phyloP scores from a whole-genome alignment of 2,888 invertebrate genomes.

The Mimas tiliae region DNA sequence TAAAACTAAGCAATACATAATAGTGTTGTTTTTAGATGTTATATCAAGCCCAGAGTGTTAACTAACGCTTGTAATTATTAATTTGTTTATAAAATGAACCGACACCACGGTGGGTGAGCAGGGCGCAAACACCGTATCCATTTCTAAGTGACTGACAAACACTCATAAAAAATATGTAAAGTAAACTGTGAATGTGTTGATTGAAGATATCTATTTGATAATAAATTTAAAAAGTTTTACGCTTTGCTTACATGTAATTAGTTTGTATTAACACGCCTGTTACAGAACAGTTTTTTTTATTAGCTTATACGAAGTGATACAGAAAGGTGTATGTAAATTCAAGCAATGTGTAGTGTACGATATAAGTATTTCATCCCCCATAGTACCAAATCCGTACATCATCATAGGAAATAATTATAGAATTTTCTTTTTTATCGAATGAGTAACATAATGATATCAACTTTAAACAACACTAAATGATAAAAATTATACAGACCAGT shows the following conservation, averaged over 20 bases:
- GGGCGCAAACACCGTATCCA: constrained; percentile 26
- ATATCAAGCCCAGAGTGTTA: constrained; percentile 66
- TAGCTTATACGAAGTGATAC: too few relatives aligned
- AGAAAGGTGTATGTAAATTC: too few relatives aligned
- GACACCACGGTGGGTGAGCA: constrained; percentile 64
- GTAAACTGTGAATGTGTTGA: constrained; percentile 17
- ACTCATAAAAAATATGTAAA: constrained; percentile 27
- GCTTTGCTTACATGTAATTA: constrained; percentile 17
- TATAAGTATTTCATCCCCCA: too few relatives aligned
- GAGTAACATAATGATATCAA: too few relatives aligned
- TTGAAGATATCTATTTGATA: constrained; percentile 20
- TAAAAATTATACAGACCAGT: too few relatives aligned
- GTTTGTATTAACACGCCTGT: constrained; percentile 8
- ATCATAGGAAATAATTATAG: too few relatives aligned
- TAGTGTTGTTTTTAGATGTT: constrained; percentile 78
- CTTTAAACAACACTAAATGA: too few relatives aligned
- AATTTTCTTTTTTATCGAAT: too few relatives aligned
- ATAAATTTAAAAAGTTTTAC: constrained; percentile 13
- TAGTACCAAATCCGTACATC: too few relatives aligned
- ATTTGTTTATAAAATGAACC: constrained; percentile 73
- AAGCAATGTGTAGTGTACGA: too few relatives aligned
- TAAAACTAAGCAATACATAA: constrained; percentile 76
- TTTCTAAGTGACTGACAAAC: constrained; percentile 17
- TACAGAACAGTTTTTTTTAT: background rate
- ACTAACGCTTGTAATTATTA: constrained; percentile 68